Evolutionary conservation across 2,797 vertebrate genomes (phyloP).

Genomic region (Brachyalestes nurse): DNA sequence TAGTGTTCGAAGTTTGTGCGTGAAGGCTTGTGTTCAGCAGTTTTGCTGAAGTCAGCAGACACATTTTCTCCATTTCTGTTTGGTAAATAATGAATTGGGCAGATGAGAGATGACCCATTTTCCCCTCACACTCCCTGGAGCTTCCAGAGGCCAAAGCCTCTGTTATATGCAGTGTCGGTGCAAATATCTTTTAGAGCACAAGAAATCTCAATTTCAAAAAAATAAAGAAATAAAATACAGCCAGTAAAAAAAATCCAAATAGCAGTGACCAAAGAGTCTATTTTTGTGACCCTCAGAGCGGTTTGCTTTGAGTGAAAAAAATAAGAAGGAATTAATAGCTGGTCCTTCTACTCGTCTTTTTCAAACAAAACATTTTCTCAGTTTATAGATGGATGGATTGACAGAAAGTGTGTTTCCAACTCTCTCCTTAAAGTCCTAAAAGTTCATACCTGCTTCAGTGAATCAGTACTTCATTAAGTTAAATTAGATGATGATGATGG

Average conservation of each 20-base stretch:
- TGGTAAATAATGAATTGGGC: constrained; percentile 50
- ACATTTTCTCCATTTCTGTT: constrained; percentile 46
- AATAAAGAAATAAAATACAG: background rate
- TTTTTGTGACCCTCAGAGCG: background rate
- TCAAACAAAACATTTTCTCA: too few relatives aligned
- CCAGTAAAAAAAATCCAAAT: background rate
- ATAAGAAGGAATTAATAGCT: background rate
- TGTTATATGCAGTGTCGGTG: constrained; percentile 2
- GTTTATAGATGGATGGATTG: too few relatives aligned
- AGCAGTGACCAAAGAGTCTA: background rate
- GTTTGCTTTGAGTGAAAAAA: background rate
- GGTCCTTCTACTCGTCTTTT: background rate
- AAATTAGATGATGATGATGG: too few relatives aligned
- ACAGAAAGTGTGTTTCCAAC: too few relatives aligned
- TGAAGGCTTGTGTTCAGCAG: background rate
- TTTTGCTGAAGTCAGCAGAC: constrained; percentile 18
- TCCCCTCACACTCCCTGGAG: background rate
- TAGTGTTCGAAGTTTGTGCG: background rate
- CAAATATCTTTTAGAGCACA: constrained; percentile 7
- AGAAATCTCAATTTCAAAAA: background rate
- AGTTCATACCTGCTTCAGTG: too few relatives aligned
- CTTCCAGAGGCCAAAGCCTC: background rate
- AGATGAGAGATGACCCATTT: constrained; percentile 20
- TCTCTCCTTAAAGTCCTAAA: too few relatives aligned
- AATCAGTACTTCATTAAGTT: too few relatives aligned